These are phyloP conservation scores for Tipula vernalis DNA, from an alignment of 2,888 invertebrate genomes.

Conservation along the genomic window DNA sequence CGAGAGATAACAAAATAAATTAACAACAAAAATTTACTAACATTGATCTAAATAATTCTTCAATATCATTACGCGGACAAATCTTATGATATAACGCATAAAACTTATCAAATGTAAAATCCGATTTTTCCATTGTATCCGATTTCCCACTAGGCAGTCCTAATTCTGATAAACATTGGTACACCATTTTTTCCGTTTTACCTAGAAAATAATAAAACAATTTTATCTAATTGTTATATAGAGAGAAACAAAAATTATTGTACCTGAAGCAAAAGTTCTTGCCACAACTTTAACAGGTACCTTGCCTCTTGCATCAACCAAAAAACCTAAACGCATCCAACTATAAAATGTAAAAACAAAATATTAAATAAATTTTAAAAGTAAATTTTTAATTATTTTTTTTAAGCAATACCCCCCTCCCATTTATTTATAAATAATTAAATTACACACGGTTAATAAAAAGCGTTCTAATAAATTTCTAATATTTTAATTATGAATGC, in stretches of 20 bases:
- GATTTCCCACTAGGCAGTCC: slow-evolving; percentile 91
- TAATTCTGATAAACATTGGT: slow-evolving; percentile 88
- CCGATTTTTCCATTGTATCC: slow-evolving; percentile 86
- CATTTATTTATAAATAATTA: neutral
- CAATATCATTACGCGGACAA: slow-evolving; percentile 96
- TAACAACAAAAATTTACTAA: slow-evolving; percentile 42
- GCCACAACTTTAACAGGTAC: slow-evolving; percentile 95
- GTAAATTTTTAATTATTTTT: neutral
- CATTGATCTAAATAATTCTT: slow-evolving; percentile 92
- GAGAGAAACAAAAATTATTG: neutral
- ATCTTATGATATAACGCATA: slow-evolving; percentile 97
- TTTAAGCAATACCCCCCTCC: neutral
- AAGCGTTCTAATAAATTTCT: neutral
- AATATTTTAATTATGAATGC: neutral
- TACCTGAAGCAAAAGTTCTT: slow-evolving; percentile 94
- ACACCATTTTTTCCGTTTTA: slow-evolving; percentile 95
- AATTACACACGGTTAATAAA: neutral
- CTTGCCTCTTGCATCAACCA: slow-evolving; percentile 86
- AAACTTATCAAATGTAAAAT: slow-evolving; percentile 98
- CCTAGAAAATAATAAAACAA: slow-evolving; percentile 9
- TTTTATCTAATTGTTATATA: neutral
- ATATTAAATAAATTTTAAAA: neutral
- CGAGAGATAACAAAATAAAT: neutral
- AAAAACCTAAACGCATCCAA: slow-evolving; percentile 96
- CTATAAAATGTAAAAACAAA: slow-evolving; percentile 40